Conservation (phyloP, 2,113 vertebrate genomes). For the Antidorcas marsupialis region DNA sequence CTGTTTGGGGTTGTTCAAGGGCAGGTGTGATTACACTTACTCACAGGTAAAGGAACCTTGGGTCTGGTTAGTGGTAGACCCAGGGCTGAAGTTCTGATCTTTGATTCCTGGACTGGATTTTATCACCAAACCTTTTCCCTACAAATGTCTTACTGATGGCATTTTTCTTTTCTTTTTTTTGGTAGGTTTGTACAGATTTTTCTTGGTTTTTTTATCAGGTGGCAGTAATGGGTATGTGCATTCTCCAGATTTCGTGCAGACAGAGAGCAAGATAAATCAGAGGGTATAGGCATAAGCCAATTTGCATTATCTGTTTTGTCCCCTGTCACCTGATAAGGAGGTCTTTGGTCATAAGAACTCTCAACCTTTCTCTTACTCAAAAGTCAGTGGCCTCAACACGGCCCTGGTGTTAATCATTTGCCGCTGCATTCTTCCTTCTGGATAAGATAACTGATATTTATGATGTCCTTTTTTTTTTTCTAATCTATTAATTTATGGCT, state of each 20-base stretch:
- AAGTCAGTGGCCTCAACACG: neutral
- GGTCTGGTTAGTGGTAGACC: neutral
- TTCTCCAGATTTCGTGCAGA: neutral
- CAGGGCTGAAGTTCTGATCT: neutral
- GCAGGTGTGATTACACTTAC: neutral
- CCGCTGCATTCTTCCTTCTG: neutral
- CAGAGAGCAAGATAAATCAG: neutral
- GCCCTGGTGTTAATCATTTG: neutral
- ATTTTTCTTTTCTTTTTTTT: neutral
- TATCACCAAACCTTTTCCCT: neutral
- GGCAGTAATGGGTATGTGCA: neutral
- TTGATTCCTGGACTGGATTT: neutral
- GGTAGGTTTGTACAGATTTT: neutral
- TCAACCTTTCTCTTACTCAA: neutral
- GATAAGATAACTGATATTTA: neutral
- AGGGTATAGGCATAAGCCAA: rapidly evolving
- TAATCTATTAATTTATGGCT: neutral
- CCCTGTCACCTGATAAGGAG: neutral
- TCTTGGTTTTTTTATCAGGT: neutral
- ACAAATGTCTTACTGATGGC: neutral
- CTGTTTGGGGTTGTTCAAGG: neutral
- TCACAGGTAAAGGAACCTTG: neutral
- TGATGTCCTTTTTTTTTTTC: neutral
- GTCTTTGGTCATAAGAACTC: neutral
- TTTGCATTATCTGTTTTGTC: neutral